These are phyloP conservation scores for Grallaria varia DNA, from an alignment of 2,113 vertebrate species.

Conservation along the genomic window DNA sequence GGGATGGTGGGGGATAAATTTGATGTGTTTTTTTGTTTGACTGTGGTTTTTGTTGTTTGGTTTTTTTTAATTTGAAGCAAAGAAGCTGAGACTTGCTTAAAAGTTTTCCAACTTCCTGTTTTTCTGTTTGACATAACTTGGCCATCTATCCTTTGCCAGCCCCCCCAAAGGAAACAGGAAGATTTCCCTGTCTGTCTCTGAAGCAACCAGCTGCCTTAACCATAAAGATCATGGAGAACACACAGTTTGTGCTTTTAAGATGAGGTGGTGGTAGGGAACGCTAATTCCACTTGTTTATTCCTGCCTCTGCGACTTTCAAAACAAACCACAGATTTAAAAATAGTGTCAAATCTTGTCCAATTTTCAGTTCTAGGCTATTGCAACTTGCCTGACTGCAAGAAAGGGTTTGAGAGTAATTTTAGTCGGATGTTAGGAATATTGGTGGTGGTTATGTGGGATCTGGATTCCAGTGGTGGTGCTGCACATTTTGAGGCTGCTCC, in stretches of 20 bases:
- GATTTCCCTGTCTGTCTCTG: conserved; percentile 24
- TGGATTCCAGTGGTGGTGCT: neutral
- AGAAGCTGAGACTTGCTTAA: conserved; percentile 66
- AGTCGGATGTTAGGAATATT: neutral
- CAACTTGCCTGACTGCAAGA: neutral
- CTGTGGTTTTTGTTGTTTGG: neutral
- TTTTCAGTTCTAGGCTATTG: neutral
- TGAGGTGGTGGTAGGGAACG: neutral
- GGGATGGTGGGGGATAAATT: neutral
- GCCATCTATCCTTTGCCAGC: conserved; percentile 31
- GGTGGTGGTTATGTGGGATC: neutral
- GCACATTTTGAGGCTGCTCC: neutral
- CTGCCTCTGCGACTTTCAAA: neutral
- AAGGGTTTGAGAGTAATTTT: neutral
- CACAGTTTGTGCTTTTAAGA: neutral
- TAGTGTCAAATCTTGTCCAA: neutral
- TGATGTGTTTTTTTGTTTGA: neutral
- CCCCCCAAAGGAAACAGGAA: conserved; percentile 40
- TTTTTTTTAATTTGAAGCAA: conserved; percentile 19
- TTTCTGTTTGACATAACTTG: conserved; percentile 22
- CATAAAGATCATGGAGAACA: conserved; percentile 22
- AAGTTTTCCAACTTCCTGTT: conserved; percentile 66
- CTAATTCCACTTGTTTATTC: neutral
- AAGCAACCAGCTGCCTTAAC: conserved; percentile 45
- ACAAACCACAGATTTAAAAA: neutral